phyloP scores from a whole-genome alignment of 2,888 invertebrate species.

The Myopa tessellatipennis region DNA sequence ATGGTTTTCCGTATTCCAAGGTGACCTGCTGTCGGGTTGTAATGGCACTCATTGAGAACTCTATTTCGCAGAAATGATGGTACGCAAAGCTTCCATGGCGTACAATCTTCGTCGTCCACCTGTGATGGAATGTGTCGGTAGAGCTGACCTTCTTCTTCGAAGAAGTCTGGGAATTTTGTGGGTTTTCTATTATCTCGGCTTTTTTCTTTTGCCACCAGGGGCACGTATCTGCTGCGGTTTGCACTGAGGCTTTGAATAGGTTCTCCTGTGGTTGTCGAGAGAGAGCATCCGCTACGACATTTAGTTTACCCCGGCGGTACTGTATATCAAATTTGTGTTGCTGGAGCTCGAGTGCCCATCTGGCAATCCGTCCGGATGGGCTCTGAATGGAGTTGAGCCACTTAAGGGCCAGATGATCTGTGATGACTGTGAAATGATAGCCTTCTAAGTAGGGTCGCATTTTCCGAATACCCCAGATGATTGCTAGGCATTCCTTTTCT shows the following conservation, averaged over 20 bases:
- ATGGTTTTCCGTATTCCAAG: no score
- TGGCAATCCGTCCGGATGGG: background rate
- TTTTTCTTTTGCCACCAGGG: background rate
- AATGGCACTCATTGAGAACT: background rate
- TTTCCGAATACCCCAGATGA: no score
- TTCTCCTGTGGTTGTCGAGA: no score
- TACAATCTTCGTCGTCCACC: background rate
- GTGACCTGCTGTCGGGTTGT: background rate
- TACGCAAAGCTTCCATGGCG: background rate
- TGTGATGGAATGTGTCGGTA: no score
- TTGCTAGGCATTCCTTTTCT: background rate
- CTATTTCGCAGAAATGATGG: background rate
- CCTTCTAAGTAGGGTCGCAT: no score
- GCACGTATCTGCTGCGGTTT: background rate
- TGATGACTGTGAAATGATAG: no score
- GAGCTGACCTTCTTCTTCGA: background rate
- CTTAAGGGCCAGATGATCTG: background rate
- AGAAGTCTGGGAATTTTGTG: background rate
- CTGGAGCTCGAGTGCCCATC: no score
- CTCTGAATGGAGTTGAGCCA: background rate
- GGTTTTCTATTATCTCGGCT: background rate
- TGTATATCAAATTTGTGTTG: background rate
- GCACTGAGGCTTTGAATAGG: background rate
- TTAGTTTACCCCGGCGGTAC: background rate
- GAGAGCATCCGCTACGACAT: no score